Evolutionary conservation across 2,888 invertebrate species (phyloP).

Genomic region (Proisotoma minuta): DNA sequence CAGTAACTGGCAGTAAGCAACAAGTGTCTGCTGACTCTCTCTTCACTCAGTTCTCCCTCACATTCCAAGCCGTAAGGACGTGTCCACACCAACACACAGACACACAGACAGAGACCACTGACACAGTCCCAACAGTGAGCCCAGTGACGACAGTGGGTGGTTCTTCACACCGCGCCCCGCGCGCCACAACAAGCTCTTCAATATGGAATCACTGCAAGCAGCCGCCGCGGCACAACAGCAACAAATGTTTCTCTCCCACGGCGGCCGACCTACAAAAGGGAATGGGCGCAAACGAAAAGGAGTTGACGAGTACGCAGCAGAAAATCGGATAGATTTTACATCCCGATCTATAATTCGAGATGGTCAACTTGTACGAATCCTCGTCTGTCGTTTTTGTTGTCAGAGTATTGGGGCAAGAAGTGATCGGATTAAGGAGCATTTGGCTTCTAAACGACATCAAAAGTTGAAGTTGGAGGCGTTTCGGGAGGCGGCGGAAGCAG

Average conservation of each 20-base stretch:
- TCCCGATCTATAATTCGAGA: slow-evolving; percentile 47
- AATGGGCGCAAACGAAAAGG: slow-evolving; percentile 48
- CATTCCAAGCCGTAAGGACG: not conserved
- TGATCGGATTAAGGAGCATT: slow-evolving; percentile 47
- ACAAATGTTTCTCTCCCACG: slow-evolving; percentile 47
- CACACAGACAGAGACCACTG: no score
- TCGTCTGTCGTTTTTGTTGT: slow-evolving; percentile 48
- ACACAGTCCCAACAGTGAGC: not conserved
- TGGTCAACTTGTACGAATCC: slow-evolving; percentile 47
- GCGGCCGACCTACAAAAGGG: slow-evolving; percentile 47
- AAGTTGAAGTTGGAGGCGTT: slow-evolving; percentile 48
- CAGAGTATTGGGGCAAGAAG: slow-evolving; percentile 47
- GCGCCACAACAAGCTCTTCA: no score
- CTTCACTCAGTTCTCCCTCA: not conserved
- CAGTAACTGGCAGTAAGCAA: no score
- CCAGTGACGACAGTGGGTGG: no score
- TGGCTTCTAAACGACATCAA: slow-evolving; percentile 47
- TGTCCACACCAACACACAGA: not conserved
- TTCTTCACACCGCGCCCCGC: no score
- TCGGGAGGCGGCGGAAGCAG: slow-evolving; percentile 47
- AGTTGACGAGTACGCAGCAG: slow-evolving; percentile 47
- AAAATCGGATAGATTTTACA: slow-evolving; percentile 48
- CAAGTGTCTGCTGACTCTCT: no score
- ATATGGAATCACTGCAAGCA: no score
- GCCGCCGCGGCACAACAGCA: no score